A percentile compares a stretch with the other conserved stretches of the same genome.
phyloP scores from a whole-genome alignment of 2,888 invertebrate species.

The Pheosia gnoma region DNA sequence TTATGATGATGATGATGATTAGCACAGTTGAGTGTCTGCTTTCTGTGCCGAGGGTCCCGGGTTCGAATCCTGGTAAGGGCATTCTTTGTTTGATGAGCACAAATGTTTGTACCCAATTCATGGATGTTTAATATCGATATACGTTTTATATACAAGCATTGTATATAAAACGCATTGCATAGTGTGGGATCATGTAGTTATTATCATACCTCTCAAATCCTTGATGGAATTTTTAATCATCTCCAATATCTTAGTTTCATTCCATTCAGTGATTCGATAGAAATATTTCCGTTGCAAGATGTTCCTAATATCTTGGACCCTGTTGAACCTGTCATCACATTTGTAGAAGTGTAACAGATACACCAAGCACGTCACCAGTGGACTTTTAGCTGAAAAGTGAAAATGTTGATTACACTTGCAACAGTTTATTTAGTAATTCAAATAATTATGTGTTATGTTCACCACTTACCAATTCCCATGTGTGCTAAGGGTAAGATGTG shows the following conservation, averaged over 20 bases:
- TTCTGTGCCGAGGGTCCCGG: no score
- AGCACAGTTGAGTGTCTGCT: no score
- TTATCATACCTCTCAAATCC: slow-evolving; percentile 58
- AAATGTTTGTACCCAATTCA: no score
- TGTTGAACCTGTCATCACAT: slow-evolving; percentile 64
- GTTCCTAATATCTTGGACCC: slow-evolving; percentile 60
- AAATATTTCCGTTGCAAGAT: slow-evolving; percentile 63
- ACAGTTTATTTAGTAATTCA: not conserved
- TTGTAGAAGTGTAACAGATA: slow-evolving; percentile 75
- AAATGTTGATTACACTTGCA: slow-evolving; percentile 7
- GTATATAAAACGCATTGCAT: no score
- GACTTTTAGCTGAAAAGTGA: slow-evolving; percentile 66
- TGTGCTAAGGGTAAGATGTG: slow-evolving; percentile 69
- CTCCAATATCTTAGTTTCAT: slow-evolving; percentile 68
- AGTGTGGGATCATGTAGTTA: no score
- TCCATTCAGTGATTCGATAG: slow-evolving; percentile 69
- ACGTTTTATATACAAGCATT: no score
- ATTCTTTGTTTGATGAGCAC: no score
- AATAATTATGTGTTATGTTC: not conserved
- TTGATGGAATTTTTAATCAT: slow-evolving; percentile 58
- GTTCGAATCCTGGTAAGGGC: no score
- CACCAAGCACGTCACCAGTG: slow-evolving; percentile 69
- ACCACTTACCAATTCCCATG: slow-evolving; percentile 64
- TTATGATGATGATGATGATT: no score
- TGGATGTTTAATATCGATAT: no score